A percentile compares a stretch with the other conserved stretches of the same genome.
Evolutionary conservation across 2,113 vertebrate genomes (phyloP).

Genomic region (Upupa epops): DNA sequence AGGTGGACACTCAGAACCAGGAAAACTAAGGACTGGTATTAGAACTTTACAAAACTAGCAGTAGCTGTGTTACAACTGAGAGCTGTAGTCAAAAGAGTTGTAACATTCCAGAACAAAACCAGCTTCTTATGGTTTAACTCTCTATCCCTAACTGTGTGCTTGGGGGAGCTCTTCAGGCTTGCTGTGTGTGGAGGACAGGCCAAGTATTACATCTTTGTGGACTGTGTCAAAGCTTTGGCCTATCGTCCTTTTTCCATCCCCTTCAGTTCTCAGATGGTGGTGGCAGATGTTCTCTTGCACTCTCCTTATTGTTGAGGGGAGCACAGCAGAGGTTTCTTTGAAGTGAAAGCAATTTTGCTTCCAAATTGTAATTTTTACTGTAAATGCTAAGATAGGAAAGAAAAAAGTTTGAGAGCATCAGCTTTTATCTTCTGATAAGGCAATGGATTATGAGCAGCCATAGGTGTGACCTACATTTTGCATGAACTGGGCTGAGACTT

Average conservation of each 20-base stretch:
- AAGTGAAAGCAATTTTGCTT: background rate
- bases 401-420: background rate
- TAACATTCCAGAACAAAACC: background rate
- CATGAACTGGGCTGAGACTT: background rate
- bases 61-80: background rate
- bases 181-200: background rate
- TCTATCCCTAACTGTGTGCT: background rate
- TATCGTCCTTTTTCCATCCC: background rate
- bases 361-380: background rate
- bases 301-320: background rate
- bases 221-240: background rate
- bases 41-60: background rate
- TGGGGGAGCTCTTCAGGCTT: background rate
- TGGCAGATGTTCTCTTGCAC: background rate
- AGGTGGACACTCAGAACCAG: background rate
- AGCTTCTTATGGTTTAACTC: background rate
- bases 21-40: background rate
- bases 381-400: background rate
- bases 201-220: background rate
- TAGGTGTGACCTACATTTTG: conserved; percentile 25
- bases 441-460: background rate
- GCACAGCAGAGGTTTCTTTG: background rate
- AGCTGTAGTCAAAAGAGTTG: background rate
- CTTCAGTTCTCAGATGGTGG: background rate
- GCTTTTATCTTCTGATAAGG: background rate